Conservation (phyloP, 2,113 vertebrate species). For the Rafetus swinhoei region DNA sequence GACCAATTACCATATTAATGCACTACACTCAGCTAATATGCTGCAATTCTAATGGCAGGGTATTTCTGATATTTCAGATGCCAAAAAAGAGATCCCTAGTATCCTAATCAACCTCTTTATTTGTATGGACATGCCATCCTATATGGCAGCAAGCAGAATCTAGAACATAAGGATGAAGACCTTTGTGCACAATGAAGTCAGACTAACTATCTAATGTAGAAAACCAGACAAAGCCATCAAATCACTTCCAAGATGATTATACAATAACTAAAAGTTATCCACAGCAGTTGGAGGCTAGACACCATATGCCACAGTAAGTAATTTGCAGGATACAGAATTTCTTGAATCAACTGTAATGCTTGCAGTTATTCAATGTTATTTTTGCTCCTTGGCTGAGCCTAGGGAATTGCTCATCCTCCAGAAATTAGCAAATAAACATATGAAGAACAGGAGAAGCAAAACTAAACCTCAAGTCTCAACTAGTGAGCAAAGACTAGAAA, state of each 20-base stretch:
- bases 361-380: neutral
- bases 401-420: neutral
- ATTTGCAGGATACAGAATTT: neutral
- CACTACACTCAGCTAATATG: neutral
- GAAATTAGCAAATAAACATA: neutral
- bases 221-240: neutral
- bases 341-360: neutral
- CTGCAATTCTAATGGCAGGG: accelerated
- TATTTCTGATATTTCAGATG: neutral
- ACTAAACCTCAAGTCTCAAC: neutral
- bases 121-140: accelerated
- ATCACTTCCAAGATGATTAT: neutral
- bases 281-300: neutral
- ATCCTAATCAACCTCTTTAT: neutral
- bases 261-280: neutral
- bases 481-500: neutral
- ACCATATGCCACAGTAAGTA: neutral
- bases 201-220: accelerated
- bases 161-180: neutral
- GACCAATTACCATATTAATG: neutral
- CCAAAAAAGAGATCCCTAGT: neutral
- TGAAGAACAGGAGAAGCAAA: neutral
- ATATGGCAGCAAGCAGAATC: neutral
- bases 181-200: accelerated
- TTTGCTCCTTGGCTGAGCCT: neutral